Percentiles rank a stretch among this genome's conserved stretches.
phyloP scores from a whole-genome alignment of 2,797 vertebrate genomes.

The Pipistrellus pygmaeus region DNA sequence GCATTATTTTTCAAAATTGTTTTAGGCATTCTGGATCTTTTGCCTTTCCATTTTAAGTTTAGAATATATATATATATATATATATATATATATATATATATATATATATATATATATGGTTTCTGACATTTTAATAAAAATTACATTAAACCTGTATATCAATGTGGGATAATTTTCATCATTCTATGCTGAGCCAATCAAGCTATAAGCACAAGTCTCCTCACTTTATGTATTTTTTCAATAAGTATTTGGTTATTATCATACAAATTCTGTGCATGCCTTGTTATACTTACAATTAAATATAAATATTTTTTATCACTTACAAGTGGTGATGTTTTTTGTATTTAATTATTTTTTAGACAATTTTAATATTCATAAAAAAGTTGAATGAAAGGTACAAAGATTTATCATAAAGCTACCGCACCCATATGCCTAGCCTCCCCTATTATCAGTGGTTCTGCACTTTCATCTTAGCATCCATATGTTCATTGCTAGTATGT shows the following conservation, averaged over 20 bases:
- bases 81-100: background rate
- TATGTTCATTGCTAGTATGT: background rate
- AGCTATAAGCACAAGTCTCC: background rate
- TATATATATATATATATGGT: background rate
- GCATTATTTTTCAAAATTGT: background rate
- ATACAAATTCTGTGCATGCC: background rate
- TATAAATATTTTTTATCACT: constrained; percentile 10
- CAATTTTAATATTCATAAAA: background rate
- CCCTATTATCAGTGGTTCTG: background rate
- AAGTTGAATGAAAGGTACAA: background rate
- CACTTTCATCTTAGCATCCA: background rate
- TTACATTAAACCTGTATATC: background rate
- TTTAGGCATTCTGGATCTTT: background rate
- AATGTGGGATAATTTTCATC: background rate
- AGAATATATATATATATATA: background rate
- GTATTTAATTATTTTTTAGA: background rate
- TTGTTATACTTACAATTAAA: background rate
- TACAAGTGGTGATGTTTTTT: background rate
- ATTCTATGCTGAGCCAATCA: background rate
- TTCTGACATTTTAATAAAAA: background rate
- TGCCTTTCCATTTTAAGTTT: background rate
- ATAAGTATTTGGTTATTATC: background rate
- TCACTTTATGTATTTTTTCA: background rate
- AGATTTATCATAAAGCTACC: background rate
- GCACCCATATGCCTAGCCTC: background rate